Conservation (phyloP, 2,888 invertebrate species). For the Agrotis segetum region DNA sequence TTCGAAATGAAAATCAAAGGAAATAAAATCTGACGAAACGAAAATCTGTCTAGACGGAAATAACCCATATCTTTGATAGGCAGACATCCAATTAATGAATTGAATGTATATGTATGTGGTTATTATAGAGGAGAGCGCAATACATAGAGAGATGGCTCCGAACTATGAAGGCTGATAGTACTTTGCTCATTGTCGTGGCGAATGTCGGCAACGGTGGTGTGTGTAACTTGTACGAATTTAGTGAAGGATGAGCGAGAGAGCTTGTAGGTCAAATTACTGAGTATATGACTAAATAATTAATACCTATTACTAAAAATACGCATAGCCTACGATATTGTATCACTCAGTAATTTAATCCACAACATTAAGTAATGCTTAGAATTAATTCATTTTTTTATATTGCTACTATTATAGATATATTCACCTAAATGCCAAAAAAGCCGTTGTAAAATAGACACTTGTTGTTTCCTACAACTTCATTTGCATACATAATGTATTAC, state of each 20-base stretch:
- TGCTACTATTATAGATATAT: slow-evolving; percentile 58
- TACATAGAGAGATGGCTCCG: slow-evolving; percentile 43
- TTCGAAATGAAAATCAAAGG: no score
- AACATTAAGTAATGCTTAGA: slow-evolving; percentile 40
- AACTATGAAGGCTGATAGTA: slow-evolving; percentile 75
- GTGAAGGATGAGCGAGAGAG: slow-evolving; percentile 20
- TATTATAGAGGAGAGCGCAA: slow-evolving; percentile 16
- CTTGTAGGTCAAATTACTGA: slow-evolving; percentile 39
- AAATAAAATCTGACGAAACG: no score
- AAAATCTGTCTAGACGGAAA: no score
- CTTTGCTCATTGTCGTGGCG: slow-evolving; percentile 72
- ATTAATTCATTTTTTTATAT: slow-evolving; percentile 59
- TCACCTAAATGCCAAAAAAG: slow-evolving; percentile 62
- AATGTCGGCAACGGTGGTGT: slow-evolving; percentile 21
- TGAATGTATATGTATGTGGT: slow-evolving; percentile 34
- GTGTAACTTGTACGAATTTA: slow-evolving; percentile 61
- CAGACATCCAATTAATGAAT: slow-evolving; percentile 4
- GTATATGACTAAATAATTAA: slow-evolving; percentile 27
- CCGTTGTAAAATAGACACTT: slow-evolving; percentile 52
- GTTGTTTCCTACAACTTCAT: slow-evolving; percentile 59
- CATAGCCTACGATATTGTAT: slow-evolving; percentile 7
- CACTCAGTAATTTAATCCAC: slow-evolving; percentile 52
- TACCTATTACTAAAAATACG: slow-evolving; percentile 14
- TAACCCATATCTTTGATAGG: slow-evolving; percentile 11
- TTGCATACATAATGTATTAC: slow-evolving; percentile 57